phyloP scores from a whole-genome alignment of 2,888 invertebrate species.

The Argyresthia albistria region DNA sequence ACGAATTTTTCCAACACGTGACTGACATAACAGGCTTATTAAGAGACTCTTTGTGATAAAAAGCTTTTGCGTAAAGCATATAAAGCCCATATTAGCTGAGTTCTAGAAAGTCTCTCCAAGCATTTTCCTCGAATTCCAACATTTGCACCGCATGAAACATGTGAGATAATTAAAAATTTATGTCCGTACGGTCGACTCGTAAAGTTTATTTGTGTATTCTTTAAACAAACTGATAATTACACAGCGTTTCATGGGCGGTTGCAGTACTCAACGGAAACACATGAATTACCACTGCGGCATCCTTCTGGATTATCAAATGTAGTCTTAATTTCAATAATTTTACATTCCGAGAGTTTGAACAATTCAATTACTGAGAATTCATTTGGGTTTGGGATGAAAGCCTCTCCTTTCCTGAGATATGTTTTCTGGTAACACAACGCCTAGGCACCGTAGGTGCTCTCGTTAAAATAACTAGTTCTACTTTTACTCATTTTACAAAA shows the following conservation, averaged over 20 bases:
- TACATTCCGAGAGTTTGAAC: too few relatives aligned
- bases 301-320: constrained; percentile 27
- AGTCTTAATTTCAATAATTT: too few relatives aligned
- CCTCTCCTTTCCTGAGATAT: too few relatives aligned
- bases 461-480: too few relatives aligned
- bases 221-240: constrained; percentile 65
- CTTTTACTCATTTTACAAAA: neutral
- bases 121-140: neutral
- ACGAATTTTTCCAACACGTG: neutral
- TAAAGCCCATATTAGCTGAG: too few relatives aligned
- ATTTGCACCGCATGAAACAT: constrained; percentile 32
- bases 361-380: too few relatives aligned
- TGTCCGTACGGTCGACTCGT: constrained; percentile 56
- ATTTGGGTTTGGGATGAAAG: too few relatives aligned
- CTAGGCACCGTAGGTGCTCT: too few relatives aligned
- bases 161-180: constrained; percentile 65
- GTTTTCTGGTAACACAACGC: too few relatives aligned
- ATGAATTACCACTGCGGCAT: constrained; percentile 43
- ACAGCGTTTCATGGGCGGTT: constrained; percentile 47
- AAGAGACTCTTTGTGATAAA: neutral
- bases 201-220: constrained; percentile 68
- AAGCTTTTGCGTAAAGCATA: too few relatives aligned
- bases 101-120: too few relatives aligned
- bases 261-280: constrained; percentile 31
- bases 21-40: neutral